A percentile compares a stretch with the other conserved stretches of the same genome.
Conservation (phyloP, 2,888 invertebrate species). For the Drosophila anomalata region DNA sequence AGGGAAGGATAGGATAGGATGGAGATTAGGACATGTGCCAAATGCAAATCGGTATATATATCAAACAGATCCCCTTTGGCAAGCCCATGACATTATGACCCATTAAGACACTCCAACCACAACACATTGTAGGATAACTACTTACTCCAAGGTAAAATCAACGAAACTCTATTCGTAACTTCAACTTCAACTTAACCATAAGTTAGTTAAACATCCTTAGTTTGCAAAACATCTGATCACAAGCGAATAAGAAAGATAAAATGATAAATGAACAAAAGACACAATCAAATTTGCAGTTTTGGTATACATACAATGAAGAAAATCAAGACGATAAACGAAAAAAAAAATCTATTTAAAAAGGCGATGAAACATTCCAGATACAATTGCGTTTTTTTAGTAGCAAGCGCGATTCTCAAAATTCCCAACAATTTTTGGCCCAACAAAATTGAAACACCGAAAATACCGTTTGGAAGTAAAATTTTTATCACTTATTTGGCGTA, state of each 20-base stretch:
- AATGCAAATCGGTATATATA: conserved; percentile 54
- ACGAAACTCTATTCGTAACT: conserved; percentile 47
- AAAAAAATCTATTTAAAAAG: conserved; percentile 44
- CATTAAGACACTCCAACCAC: conserved; percentile 28
- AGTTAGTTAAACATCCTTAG: conserved; percentile 81
- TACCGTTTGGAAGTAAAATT: conserved; percentile 62
- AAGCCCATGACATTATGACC: conserved; percentile 22
- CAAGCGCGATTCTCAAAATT: conserved; percentile 81
- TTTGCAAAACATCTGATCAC: conserved; percentile 83
- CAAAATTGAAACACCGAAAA: conserved; percentile 37
- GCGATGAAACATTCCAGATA: conserved; percentile 49
- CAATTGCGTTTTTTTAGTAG: conserved; percentile 84
- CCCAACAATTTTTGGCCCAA: conserved; percentile 52
- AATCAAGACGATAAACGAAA: conserved; percentile 39
- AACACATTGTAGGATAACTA: conserved; percentile 35
- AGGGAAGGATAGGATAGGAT: conserved; percentile 12
- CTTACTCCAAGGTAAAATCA: conserved; percentile 36
- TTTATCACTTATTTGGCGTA: conserved; percentile 82
- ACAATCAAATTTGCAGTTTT: conserved; percentile 68
- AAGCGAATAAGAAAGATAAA: conserved; percentile 59
- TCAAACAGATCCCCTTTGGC: conserved; percentile 39
- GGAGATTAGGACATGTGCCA: conserved; percentile 73
- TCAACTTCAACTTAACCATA: conserved; percentile 58
- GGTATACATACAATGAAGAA: conserved; percentile 50
- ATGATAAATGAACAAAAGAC: conserved; percentile 51